Evolutionary conservation across 2,113 vertebrate genomes (phyloP).

Genomic region (Bos indicus): DNA sequence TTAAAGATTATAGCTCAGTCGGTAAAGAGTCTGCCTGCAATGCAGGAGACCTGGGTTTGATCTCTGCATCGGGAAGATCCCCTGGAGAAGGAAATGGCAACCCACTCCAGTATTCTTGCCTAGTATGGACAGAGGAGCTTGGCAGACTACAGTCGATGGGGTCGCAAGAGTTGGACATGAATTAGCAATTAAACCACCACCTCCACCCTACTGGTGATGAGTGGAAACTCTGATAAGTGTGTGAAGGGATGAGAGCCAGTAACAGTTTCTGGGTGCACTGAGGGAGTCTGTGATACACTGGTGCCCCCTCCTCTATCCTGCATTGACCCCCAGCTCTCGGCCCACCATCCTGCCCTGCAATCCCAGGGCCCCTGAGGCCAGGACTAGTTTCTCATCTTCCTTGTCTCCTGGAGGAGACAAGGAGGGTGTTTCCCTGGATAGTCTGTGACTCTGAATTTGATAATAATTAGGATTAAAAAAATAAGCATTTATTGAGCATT

Average conservation of each 20-base stretch:
- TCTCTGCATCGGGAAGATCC: accelerated
- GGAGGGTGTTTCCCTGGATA: background rate
- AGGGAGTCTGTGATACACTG: background rate
- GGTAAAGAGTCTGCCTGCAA: background rate
- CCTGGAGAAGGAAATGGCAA: background rate
- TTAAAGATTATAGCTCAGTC: background rate
- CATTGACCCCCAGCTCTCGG: background rate
- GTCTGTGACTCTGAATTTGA: background rate
- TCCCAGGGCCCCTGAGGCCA: background rate
- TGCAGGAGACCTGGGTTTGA: background rate
- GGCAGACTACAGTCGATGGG: background rate
- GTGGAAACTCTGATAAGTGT: background rate
- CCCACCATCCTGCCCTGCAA: background rate
- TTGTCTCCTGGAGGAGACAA: background rate
- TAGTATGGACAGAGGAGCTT: background rate
- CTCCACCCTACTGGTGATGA: background rate
- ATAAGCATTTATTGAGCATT: background rate
- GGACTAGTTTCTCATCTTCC: background rate
- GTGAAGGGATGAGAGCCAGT: background rate
- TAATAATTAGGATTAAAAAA: background rate
- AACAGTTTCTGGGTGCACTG: background rate
- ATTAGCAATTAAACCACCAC: background rate
- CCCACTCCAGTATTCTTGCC: background rate
- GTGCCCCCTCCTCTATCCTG: background rate
- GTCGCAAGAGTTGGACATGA: background rate